Evolutionary conservation across 2,113 vertebrate species (phyloP).

Genomic region (Sarotherodon lohbergeri): DNA sequence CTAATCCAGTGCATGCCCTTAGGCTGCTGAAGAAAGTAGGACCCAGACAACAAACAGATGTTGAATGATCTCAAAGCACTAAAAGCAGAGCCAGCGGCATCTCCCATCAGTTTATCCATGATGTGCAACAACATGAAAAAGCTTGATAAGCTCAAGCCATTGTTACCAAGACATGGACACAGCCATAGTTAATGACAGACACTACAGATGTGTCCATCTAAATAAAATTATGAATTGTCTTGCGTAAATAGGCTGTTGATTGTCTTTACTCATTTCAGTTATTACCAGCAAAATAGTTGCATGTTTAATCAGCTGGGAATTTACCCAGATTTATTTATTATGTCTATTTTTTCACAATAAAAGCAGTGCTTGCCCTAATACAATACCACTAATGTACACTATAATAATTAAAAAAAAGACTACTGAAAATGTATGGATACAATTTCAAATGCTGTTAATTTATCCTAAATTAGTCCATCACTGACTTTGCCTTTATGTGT

Average conservation of each 20-base stretch:
- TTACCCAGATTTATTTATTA: neutral
- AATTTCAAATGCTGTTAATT: neutral
- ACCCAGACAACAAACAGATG: neutral
- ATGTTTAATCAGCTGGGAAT: neutral
- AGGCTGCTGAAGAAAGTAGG: neutral
- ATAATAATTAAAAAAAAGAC: neutral
- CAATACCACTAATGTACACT: neutral
- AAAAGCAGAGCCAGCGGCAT: neutral
- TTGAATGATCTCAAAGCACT: neutral
- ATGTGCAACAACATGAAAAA: neutral
- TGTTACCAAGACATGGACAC: neutral
- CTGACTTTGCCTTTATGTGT: neutral
- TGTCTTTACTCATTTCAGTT: neutral
- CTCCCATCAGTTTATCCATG: neutral
- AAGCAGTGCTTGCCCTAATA: neutral
- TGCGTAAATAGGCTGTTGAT: fast-evolving
- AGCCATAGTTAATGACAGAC: neutral
- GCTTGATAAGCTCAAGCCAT: neutral
- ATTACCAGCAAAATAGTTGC: neutral
- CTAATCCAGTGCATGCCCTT: neutral
- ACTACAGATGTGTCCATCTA: neutral
- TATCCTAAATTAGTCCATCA: neutral
- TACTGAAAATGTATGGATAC: neutral
- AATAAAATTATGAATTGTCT: neutral
- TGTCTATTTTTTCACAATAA: neutral